A percentile compares a stretch with the other conserved stretches of the same genome.
These are phyloP conservation scores for Microctenopoma lineatum DNA, from an alignment of 2,797 vertebrate genomes.

Conservation along the genomic window DNA sequence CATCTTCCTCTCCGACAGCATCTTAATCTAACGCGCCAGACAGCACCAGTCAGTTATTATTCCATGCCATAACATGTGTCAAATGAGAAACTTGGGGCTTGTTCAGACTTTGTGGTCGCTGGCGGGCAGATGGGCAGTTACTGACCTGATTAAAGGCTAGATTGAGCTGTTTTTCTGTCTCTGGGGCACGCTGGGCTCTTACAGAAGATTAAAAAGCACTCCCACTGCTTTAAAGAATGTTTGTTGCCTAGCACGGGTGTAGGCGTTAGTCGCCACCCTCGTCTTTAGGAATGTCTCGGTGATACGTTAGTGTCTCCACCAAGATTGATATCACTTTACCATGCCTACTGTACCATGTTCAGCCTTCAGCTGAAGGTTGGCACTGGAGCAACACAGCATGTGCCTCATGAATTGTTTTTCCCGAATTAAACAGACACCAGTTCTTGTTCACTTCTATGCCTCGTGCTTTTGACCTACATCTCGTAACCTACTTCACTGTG, in stretches of 20 bases:
- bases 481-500: conserved; percentile 74
- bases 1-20: conserved; percentile 93
- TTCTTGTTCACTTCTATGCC: conserved; percentile 48
- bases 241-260: conserved; percentile 76
- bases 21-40: conserved; percentile 88
- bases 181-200: conserved; percentile 53
- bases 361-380: conserved; percentile 32
- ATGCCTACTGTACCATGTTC: not conserved
- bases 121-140: conserved; percentile 13
- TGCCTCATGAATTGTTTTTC: conserved; percentile 34
- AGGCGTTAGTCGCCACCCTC: conserved; percentile 71
- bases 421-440: conserved; percentile 63
- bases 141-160: conserved; percentile 38
- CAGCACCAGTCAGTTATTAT: conserved; percentile 21
- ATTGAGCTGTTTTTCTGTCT: conserved; percentile 39
- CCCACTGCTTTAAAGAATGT: conserved; percentile 79
- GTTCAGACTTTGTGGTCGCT: conserved; percentile 1
- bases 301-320: conserved; percentile 47
- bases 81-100: not conserved
- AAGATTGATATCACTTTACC: conserved; percentile 32
- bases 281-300: conserved; percentile 75
- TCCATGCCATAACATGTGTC: not conserved
- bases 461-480: conserved; percentile 80
- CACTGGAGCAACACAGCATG: conserved; percentile 1
- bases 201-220: conserved; percentile 69